A percentile compares a stretch with the other conserved stretches of the same genome.
Evolutionary conservation across 2,888 invertebrate genomes (phyloP).

Genomic region (Platycheirus rosarum): DNA sequence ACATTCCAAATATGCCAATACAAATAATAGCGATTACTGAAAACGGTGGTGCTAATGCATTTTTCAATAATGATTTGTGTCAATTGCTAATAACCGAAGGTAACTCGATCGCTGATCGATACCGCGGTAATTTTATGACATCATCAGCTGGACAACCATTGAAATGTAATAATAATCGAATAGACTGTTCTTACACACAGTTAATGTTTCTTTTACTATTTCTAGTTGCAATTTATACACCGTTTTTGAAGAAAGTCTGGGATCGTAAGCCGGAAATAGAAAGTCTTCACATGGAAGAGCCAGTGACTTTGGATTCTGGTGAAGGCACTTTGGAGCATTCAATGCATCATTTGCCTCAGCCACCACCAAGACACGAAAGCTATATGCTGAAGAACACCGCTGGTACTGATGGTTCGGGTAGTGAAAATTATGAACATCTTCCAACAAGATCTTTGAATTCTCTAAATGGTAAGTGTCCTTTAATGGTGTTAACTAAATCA

Average conservation of each 20-base stretch:
- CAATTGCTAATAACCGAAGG: conserved; percentile 96
- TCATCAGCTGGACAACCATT: conserved; percentile 92
- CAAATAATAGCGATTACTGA: conserved; percentile 97
- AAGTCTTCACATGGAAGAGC: conserved; percentile 93
- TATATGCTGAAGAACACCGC: conserved; percentile 87
- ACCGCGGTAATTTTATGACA: conserved; percentile 96
- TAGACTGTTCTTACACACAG: no score
- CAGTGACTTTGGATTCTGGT: conserved; percentile 85
- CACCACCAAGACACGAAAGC: conserved; percentile 90
- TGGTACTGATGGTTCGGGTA: conserved; percentile 84
- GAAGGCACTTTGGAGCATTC: conserved; percentile 89
- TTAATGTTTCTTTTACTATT: conserved; percentile 67
- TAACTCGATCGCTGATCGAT: conserved; percentile 93
- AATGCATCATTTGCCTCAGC: conserved; percentile 86
- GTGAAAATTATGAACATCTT: conserved; percentile 87
- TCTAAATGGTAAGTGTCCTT: conserved; percentile 84
- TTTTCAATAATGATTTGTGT: conserved; percentile 94
- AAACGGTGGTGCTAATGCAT: conserved; percentile 93
- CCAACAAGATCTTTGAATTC: conserved; percentile 83
- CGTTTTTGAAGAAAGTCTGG: conserved; percentile 98
- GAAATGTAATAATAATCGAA: conserved; percentile 93
- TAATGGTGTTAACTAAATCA: conserved; percentile 41
- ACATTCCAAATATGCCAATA: conserved; percentile 95
- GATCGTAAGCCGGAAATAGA: conserved; percentile 97
- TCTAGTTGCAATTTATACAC: conserved; percentile 95